phyloP scores from a whole-genome alignment of 2,888 invertebrate genomes.

The Diadegma fenestrale region DNA sequence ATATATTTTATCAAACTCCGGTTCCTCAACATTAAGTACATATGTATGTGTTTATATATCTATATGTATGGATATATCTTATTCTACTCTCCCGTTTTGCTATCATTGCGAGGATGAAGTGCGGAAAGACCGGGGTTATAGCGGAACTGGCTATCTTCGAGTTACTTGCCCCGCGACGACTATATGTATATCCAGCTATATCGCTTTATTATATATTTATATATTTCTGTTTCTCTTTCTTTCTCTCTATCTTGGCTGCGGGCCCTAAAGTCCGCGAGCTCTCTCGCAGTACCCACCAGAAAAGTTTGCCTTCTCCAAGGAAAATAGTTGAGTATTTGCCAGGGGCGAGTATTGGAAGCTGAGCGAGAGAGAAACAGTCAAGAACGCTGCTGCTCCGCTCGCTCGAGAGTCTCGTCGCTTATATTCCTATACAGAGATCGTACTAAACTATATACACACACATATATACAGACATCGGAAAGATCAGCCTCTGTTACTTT shows the following conservation, averaged over 20 bases:
- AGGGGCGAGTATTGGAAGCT: conserved; percentile 69
- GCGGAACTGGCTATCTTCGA: conserved; percentile 70
- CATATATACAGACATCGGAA: conserved; percentile 15
- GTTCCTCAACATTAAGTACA: conserved; percentile 46
- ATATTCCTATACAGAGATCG: conserved; percentile 50
- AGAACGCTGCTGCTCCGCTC: conserved; percentile 66
- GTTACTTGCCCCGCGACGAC: conserved; percentile 67
- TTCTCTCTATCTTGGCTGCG: conserved; percentile 59
- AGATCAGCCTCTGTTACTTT: conserved; percentile 45
- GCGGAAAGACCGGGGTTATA: conserved; percentile 69
- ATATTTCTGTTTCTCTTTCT: conserved; percentile 22
- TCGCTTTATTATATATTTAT: conserved; percentile 11
- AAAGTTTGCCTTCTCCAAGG: conserved; percentile 69
- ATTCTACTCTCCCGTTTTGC: conserved; percentile 61
- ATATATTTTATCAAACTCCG: conserved; percentile 54
- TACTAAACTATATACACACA: conserved; percentile 10
- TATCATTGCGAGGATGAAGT: conserved; percentile 70
- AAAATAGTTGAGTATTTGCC: conserved; percentile 72
- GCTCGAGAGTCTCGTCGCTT: conserved; percentile 65
- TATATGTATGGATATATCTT: conserved; percentile 23
- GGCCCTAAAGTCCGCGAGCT: conserved; percentile 56
- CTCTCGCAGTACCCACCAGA: conserved; percentile 50
- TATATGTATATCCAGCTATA: conserved; percentile 20
- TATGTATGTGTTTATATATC: conserved; percentile 23
- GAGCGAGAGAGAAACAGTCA: conserved; percentile 26